phyloP scores from a whole-genome alignment of 2,797 vertebrate genomes.

The Lagorchestes hirsutus region DNA sequence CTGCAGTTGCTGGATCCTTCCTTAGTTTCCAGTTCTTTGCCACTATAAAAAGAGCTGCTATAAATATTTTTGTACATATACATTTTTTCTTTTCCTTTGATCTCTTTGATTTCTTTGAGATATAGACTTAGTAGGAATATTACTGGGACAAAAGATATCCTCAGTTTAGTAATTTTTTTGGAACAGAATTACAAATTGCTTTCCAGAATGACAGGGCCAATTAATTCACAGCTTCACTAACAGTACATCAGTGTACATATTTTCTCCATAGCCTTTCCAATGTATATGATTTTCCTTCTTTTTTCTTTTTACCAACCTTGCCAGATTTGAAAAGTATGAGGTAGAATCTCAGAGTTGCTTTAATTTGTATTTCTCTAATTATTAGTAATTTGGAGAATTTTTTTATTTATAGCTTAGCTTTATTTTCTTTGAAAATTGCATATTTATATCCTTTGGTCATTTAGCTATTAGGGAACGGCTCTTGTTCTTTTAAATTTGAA shows the following conservation, averaged over 20 bases:
- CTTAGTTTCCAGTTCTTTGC: slow-evolving; percentile 25
- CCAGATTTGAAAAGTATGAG: background rate
- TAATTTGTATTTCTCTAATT: slow-evolving; percentile 7
- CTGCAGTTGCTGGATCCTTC: background rate
- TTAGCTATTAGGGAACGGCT: background rate
- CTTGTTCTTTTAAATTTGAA: background rate
- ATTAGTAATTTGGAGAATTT: background rate
- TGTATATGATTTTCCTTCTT: background rate
- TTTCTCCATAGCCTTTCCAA: background rate
- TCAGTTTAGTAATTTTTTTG: slow-evolving; percentile 4
- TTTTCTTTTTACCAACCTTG: background rate
- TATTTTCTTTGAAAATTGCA: slow-evolving; percentile 4
- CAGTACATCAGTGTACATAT: background rate
- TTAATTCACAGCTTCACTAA: slow-evolving; percentile 3
- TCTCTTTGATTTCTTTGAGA: background rate
- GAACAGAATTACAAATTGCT: background rate
- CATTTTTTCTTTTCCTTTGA: background rate
- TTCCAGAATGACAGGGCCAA: background rate
- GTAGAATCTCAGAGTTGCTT: background rate
- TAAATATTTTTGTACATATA: background rate
- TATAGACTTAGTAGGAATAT: background rate
- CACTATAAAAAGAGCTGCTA: background rate
- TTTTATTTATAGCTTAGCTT: background rate
- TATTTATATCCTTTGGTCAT: background rate
- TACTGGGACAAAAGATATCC: background rate